Evolutionary conservation across 2,797 vertebrate species (phyloP).

Genomic region (Anolis apletophallus): DNA sequence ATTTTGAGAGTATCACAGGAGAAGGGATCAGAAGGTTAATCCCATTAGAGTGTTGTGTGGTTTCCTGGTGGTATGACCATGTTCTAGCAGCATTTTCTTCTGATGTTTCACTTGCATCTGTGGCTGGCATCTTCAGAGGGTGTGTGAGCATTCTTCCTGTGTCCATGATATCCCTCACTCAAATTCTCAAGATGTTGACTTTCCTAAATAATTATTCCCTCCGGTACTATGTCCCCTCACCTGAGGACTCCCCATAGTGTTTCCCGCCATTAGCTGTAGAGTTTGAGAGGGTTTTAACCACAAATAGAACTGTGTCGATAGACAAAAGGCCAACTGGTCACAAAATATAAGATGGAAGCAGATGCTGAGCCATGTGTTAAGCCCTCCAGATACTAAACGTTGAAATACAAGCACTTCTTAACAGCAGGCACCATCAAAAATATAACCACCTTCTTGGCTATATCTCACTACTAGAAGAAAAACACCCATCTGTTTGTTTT

Average conservation of each 20-base stretch:
- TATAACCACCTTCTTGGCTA: not conserved
- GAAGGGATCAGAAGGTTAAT: not conserved
- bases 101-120: too few species aligned
- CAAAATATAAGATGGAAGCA: conserved; percentile 4
- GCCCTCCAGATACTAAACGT: not conserved
- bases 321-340: conserved; percentile 3
- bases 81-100: too few species aligned
- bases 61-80: too few species aligned
- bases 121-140: too few species aligned
- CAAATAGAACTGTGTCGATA: not conserved
- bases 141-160: too few species aligned
- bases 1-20: not conserved
- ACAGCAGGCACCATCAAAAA: not conserved
- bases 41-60: too few species aligned
- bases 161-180: not conserved
- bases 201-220: not conserved
- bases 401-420: not conserved
- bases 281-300: not conserved
- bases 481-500: conserved; percentile 16
- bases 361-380: conserved; percentile 12
- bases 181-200: not conserved
- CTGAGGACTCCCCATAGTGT: not conserved
- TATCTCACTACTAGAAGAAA: not conserved
- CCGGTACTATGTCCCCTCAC: not conserved
- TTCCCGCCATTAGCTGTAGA: not conserved